Evolutionary conservation across 2,113 vertebrate genomes (phyloP), one percentile per base, ranked within the genome.

Genomic region (Semnornis frantzii): DNA sequence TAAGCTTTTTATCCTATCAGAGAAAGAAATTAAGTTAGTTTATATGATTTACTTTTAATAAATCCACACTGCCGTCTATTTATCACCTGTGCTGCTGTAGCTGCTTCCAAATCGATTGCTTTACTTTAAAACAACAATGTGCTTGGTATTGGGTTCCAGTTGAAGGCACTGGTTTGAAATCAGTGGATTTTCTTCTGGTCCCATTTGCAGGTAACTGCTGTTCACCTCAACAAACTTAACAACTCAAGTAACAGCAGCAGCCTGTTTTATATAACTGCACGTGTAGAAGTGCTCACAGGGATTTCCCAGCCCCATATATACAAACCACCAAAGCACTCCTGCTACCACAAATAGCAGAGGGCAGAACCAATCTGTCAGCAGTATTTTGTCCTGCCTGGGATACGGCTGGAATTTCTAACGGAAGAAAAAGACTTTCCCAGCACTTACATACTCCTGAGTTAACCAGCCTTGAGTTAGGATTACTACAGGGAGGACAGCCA

Each of bases 11-110:
- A 89, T 88, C 70, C 79, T 90, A 76, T 84, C 87, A 94, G 78
- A 89, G 73, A 91, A 86, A 92, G 39, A 96, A 95, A 93, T 95
- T 81, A 93, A 94, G 83, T 88, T 86, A 81, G 79, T 93, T 89
- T 62, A 37, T 82, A 77, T 79, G 28, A 91, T 94, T 95, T 85
- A 77, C 76, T 94, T 95, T 71, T 71, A 95, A 94, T 82, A 94
- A 96, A 87, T 91, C 90, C 82, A 58, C 60, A 89, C 75, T 92
- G 88, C 82, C 83, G 84, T 86, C 84, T 95, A 87, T 96, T 96
- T 96, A 88, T 72, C 81, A 80, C 70, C n/a, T 7, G 1, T 70
- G 85, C 37, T 79, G 42, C 64, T 85, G 28, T 82, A 81, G 87
- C 15, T 86, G 54, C 82, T 78, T 84, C 70, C 4, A 3, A 92